Conservation (phyloP, 2,113 vertebrate genomes). For the Coturnix japonica region DNA sequence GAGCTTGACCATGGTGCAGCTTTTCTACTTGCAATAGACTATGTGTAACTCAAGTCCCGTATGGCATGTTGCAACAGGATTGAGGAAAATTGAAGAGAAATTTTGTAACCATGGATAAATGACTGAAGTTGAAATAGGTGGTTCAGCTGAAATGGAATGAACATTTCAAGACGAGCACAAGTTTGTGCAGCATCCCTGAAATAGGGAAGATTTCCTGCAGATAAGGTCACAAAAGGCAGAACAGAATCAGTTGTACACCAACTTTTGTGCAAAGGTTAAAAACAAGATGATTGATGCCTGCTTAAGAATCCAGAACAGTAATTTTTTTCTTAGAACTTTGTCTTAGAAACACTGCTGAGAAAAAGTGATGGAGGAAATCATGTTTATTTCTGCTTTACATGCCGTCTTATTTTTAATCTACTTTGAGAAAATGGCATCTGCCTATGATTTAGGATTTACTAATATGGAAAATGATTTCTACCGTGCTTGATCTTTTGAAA, state of each 20-base stretch:
- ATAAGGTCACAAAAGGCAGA: neutral
- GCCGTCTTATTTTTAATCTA: neutral
- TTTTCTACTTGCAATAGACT: neutral
- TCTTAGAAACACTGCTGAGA: neutral
- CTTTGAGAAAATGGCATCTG: neutral
- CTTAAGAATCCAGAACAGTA: neutral
- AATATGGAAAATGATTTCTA: neutral
- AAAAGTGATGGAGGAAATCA: neutral
- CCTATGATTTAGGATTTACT: neutral
- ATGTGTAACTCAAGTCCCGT: neutral
- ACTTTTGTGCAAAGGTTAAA: neutral
- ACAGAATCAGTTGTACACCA: neutral
- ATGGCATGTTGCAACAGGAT: neutral
- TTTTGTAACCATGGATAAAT: neutral
- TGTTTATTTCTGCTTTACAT: neutral
- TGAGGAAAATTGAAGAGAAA: neutral
- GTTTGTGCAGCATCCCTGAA: neutral
- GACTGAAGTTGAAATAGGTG: neutral
- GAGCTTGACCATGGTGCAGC: neutral
- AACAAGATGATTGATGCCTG: neutral
- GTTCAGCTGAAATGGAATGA: neutral
- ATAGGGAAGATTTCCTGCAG: neutral
- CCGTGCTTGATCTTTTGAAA: neutral
- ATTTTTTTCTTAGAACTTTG: neutral
- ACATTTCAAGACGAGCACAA: neutral